phyloP scores from a whole-genome alignment of 2,888 invertebrate genomes.

The Poecilus cupreus region DNA sequence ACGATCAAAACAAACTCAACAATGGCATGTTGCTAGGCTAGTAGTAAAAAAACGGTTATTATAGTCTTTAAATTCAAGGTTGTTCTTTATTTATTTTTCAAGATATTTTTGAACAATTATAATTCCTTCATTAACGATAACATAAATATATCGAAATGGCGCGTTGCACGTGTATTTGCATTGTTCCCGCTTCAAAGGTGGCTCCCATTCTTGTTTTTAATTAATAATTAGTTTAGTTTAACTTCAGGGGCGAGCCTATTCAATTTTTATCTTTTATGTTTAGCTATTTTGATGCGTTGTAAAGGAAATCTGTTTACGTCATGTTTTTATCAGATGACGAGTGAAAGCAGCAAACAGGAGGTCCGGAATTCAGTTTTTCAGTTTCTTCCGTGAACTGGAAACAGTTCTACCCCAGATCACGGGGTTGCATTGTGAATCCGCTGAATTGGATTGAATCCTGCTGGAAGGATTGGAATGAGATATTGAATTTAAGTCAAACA shows the following conservation, averaged over 20 bases:
- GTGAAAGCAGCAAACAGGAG: not conserved
- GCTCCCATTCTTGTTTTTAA: not conserved
- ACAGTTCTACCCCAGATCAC: not conserved
- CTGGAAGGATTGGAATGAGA: slow-evolving; percentile 18
- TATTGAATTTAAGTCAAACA: slow-evolving; percentile 26
- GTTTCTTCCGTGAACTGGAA: slow-evolving; percentile 21
- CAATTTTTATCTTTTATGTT: slow-evolving; percentile 5
- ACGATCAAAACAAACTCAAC: no score
- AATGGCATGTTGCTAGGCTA: no score
- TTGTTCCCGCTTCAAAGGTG: not conserved
- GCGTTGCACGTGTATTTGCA: no score
- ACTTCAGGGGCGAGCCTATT: not conserved
- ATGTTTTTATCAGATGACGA: not conserved
- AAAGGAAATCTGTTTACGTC: not conserved
- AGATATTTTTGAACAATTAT: no score
- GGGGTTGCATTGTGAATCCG: slow-evolving; percentile 3
- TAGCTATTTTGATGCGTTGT: not conserved
- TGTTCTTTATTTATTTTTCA: no score
- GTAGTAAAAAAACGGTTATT: no score
- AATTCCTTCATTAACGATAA: no score
- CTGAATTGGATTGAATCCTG: slow-evolving; percentile 29
- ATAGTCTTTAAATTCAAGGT: no score
- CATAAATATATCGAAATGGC: no score
- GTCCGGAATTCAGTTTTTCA: slow-evolving; percentile 18
- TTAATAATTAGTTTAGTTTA: not conserved